Evolutionary conservation across 2,113 vertebrate species (phyloP).

Genomic region (Ciconia stormi): DNA sequence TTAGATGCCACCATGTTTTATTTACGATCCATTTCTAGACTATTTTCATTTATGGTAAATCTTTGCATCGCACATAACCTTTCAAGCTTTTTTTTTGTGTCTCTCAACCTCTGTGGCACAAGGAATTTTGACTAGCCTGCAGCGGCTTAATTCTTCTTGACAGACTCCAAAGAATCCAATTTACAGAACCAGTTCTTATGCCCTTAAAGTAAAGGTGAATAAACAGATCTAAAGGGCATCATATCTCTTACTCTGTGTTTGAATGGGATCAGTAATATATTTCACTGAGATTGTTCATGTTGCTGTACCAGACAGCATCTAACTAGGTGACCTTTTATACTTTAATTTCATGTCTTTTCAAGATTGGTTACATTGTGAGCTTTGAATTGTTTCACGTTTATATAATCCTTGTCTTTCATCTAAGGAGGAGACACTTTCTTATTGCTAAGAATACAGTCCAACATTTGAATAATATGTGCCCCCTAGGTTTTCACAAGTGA

Average conservation of each 20-base stretch:
- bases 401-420: background rate
- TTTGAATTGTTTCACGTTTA: background rate
- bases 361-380: background rate
- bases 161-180: conserved; percentile 45
- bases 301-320: background rate
- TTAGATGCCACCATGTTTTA: background rate
- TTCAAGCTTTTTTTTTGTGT: background rate
- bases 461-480: background rate
- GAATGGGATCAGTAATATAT: background rate
- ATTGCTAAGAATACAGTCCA: background rate
- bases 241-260: background rate
- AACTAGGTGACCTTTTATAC: background rate
- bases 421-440: background rate
- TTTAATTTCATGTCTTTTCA: conserved; percentile 3
- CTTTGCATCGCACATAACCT: background rate
- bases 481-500: background rate
- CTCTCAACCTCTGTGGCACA: background rate
- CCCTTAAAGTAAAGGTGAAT: conserved; percentile 58
- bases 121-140: background rate
- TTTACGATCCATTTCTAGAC: background rate
- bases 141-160: conserved; percentile 18
- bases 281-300: background rate
- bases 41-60: background rate
- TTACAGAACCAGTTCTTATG: background rate
- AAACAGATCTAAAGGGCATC: conserved; percentile 51